Evolutionary conservation across 2,113 vertebrate species (phyloP).

Genomic region (Chelonoidis abingdonii): DNA sequence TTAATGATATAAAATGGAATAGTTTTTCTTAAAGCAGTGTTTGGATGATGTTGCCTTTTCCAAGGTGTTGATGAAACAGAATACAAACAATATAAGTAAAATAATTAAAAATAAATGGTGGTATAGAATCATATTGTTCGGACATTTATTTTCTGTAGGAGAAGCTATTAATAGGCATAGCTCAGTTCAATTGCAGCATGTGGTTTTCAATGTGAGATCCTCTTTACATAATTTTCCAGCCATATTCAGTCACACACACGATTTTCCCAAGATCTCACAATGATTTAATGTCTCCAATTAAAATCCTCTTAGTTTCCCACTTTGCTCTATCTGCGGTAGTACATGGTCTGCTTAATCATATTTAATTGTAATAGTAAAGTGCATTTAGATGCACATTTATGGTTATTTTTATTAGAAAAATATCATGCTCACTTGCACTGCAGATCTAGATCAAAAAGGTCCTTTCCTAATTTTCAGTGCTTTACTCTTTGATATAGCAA

Average conservation of each 20-base stretch:
- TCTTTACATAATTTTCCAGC: background rate
- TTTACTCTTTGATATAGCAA: background rate
- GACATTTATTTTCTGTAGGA: background rate
- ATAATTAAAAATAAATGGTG: background rate
- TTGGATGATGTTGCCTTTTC: background rate
- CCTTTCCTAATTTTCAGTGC: background rate
- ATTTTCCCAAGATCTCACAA: slow-evolving; percentile 41
- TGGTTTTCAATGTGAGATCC: slow-evolving; percentile 2
- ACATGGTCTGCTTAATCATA: slow-evolving; percentile 58
- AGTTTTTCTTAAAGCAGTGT: background rate
- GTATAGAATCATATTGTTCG: rapidly evolving
- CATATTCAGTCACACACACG: background rate
- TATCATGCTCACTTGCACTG: background rate
- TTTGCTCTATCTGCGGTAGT: slow-evolving; percentile 50
- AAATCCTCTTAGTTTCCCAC: slow-evolving; percentile 44
- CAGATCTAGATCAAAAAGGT: background rate
- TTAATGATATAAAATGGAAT: background rate
- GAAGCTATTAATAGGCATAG: background rate
- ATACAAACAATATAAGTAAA: background rate
- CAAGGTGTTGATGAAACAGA: background rate
- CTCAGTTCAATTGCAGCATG: background rate
- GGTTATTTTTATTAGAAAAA: slow-evolving; percentile 32
- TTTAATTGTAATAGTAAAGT: slow-evolving; percentile 36
- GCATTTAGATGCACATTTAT: slow-evolving; percentile 58
- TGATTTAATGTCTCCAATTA: slow-evolving; percentile 3